phyloP scores from a whole-genome alignment of 2,113 vertebrate genomes.

The Xenus cinereus region DNA sequence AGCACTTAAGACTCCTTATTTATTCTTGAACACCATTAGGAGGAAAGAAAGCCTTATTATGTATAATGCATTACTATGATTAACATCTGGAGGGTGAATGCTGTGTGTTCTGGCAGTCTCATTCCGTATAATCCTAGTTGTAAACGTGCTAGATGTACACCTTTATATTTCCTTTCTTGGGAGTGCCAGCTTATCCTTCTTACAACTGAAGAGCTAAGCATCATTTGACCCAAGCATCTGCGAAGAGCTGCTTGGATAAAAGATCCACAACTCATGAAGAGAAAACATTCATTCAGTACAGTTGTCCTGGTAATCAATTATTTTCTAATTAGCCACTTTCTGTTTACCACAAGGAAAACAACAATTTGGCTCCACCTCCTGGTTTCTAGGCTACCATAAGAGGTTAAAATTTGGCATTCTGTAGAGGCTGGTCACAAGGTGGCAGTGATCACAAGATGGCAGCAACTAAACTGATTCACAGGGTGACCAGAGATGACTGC shows the following conservation, averaged over 20 bases:
- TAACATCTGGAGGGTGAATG: background rate
- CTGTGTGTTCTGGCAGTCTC: background rate
- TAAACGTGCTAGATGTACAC: background rate
- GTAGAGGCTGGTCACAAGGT: background rate
- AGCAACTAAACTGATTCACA: background rate
- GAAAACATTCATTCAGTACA: background rate
- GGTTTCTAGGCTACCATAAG: background rate
- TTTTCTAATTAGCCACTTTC: background rate
- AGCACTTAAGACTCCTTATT: background rate
- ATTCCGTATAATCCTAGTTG: background rate
- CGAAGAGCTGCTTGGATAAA: background rate
- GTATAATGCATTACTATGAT: background rate
- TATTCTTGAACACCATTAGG: background rate
- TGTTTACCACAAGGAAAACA: background rate
- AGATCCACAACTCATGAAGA: background rate
- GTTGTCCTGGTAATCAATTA: background rate
- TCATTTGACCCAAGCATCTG: background rate
- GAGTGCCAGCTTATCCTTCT: background rate
- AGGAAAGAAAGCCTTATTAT: background rate
- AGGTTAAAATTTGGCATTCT: background rate
- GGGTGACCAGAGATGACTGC: background rate
- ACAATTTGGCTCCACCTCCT: background rate
- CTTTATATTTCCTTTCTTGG: background rate
- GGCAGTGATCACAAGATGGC: background rate
- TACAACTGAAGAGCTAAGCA: background rate